Conservation (phyloP, 2,888 invertebrate genomes). For the Drosophila pseudotakahashii region DNA sequence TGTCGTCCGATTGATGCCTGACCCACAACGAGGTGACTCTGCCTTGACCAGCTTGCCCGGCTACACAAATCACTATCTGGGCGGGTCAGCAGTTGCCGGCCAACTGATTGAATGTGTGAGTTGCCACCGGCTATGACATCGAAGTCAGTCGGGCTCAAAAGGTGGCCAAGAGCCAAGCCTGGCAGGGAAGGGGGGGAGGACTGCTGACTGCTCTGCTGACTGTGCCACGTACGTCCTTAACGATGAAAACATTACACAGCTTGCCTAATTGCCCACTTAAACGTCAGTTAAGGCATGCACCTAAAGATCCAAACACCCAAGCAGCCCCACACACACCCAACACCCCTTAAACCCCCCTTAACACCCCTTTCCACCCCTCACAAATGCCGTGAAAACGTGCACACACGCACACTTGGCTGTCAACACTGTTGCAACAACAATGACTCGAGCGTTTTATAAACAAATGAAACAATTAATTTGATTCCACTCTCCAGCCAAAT, state of each 20-base stretch:
- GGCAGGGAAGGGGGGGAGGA: background rate
- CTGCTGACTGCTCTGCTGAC: background rate
- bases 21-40: no score
- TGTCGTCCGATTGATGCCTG: background rate
- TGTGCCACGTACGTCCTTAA: conserved; percentile 27
- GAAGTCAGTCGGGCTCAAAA: background rate
- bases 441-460: conserved; percentile 55
- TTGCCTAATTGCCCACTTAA: conserved; percentile 68
- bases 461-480: conserved; percentile 78
- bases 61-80: conserved; percentile 2
- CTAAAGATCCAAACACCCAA: conserved; percentile 4
- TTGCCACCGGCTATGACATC: background rate
- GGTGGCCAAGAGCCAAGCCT: background rate
- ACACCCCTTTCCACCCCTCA: background rate
- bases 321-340: background rate
- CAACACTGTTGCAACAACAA: conserved; percentile 50
- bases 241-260: conserved; percentile 53
- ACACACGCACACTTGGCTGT: conserved; percentile 3
- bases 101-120: conserved; percentile 6
- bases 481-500: conserved; percentile 66
- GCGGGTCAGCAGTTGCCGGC: background rate
- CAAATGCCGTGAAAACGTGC: conserved; percentile 9
- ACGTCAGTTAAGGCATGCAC: conserved; percentile 37
- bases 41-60: no score
- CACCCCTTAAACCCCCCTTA: background rate